Conservation (phyloP, 2,797 vertebrate genomes). For the Phataginus tricuspis region DNA sequence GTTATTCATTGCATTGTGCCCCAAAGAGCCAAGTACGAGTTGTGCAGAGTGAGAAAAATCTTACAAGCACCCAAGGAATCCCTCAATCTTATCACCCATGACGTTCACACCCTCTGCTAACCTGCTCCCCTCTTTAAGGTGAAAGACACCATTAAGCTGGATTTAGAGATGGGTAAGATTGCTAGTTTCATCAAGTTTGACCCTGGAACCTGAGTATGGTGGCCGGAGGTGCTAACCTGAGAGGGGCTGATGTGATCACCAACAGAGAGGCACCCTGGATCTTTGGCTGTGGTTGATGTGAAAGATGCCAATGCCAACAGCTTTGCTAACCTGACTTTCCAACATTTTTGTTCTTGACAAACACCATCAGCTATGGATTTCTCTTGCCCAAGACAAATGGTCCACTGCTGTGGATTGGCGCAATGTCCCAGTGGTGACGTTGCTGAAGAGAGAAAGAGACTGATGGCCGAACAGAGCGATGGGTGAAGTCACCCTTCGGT, state of each 20-base stretch:
- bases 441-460: constrained; percentile 95
- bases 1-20: constrained; percentile 93
- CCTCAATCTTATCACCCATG: constrained; percentile 92
- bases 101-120: constrained; percentile 94
- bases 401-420: constrained; percentile 84
- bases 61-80: constrained; percentile 92
- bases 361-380: constrained; percentile 95
- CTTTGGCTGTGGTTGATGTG: constrained; percentile 94
- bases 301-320: constrained; percentile 94
- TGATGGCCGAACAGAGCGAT: constrained; percentile 93
- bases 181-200: constrained; percentile 96
- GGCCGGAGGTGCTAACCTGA: constrained; percentile 94
- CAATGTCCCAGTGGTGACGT: constrained; percentile 82
- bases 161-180: constrained; percentile 93
- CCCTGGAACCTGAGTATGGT: constrained; percentile 95
- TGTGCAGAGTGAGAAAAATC: constrained; percentile 94
- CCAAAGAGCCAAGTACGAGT: constrained; percentile 95
- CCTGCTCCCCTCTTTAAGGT: constrained; percentile 94
- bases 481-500: constrained; percentile 83
- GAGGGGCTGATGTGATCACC: constrained; percentile 93
- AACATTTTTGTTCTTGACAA: constrained; percentile 96
- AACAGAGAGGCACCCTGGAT: constrained; percentile 94
- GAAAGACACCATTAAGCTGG: constrained; percentile 93
- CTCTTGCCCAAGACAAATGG: constrained; percentile 94
- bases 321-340: constrained; percentile 93